Evolutionary conservation across 2,113 vertebrate species (phyloP).

Genomic region (Anguilla japonica): DNA sequence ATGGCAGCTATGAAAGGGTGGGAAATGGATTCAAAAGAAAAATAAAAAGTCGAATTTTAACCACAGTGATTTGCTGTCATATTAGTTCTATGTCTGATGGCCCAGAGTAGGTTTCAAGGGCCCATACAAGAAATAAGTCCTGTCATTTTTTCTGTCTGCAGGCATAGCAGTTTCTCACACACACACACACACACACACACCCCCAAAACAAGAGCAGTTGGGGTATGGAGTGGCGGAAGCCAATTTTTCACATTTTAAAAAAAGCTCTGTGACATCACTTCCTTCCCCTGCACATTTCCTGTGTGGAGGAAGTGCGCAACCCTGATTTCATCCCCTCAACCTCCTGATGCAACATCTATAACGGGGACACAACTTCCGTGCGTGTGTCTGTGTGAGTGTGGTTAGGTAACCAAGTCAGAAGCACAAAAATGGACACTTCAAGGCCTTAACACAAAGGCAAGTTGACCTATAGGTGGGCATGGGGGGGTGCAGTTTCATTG

Average conservation of each 20-base stretch:
- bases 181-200: not conserved
- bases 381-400: not conserved
- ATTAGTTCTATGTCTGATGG: conserved; percentile 5
- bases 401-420: not conserved
- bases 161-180: not conserved
- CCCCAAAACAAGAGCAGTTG: not conserved
- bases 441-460: not conserved
- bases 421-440: not conserved
- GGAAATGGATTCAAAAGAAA: not conserved
- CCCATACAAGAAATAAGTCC: conserved; percentile 21
- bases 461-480: not conserved
- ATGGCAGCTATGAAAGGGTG: conserved; percentile 25
- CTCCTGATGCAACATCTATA: conserved; percentile 3
- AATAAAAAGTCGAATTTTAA: conserved; percentile 16
- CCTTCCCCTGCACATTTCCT: not conserved
- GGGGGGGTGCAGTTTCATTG: too few species aligned
- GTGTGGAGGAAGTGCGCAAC: not conserved
- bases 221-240: not conserved
- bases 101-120: not conserved
- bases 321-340: not conserved
- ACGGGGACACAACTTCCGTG: not conserved
- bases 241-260: conserved; percentile 21
- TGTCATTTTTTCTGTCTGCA: not conserved
- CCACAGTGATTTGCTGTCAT: conserved; percentile 45
- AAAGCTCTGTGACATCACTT: conserved; percentile 1